These are phyloP conservation scores for Galeopsomyia nigrocyanea DNA, from an alignment of 2,888 invertebrate genomes.

Conservation along the genomic window DNA sequence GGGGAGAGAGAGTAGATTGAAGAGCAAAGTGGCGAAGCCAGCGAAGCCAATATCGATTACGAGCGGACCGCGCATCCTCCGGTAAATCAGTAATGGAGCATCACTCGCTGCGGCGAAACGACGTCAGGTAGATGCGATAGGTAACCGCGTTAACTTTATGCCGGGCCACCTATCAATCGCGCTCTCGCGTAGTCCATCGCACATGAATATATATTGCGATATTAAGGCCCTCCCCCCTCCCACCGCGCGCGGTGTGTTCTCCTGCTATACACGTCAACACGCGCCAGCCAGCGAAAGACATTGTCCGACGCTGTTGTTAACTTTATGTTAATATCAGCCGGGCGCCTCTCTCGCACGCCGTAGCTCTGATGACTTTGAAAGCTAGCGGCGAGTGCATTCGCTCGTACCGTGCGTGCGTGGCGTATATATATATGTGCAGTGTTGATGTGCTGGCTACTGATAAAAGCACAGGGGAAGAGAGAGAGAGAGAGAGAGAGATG, in stretches of 20 bases:
- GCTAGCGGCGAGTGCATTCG: too few relatives aligned
- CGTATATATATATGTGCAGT: too few relatives aligned
- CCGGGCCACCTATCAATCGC: constrained; percentile 41
- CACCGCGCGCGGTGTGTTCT: constrained; percentile 36
- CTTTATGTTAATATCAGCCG: constrained; percentile 2
- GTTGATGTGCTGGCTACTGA: too few relatives aligned
- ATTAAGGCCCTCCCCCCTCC: constrained; percentile 46
- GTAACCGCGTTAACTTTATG: constrained; percentile 47
- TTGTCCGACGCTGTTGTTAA: not conserved
- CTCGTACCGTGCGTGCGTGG: too few relatives aligned
- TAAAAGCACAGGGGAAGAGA: not conserved
- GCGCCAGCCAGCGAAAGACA: not conserved
- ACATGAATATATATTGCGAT: constrained; percentile 50
- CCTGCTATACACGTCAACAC: constrained; percentile 45
- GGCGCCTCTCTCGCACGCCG: not conserved
- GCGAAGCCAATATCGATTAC: constrained; percentile 11
- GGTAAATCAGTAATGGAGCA: constrained; percentile 40
- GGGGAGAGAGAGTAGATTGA: too few relatives aligned
- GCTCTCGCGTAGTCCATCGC: constrained; percentile 31
- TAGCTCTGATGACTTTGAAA: too few relatives aligned
- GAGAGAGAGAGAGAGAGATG: constrained; percentile 15
- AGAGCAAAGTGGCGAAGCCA: not conserved
- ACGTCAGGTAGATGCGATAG: constrained; percentile 44
- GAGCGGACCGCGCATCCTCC: not conserved
- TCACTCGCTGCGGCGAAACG: constrained; percentile 33